Percentiles rank a stretch among this genome's conserved stretches.
phyloP scores from a whole-genome alignment of 2,113 vertebrate genomes.

The Tylochromis polylepis region DNA sequence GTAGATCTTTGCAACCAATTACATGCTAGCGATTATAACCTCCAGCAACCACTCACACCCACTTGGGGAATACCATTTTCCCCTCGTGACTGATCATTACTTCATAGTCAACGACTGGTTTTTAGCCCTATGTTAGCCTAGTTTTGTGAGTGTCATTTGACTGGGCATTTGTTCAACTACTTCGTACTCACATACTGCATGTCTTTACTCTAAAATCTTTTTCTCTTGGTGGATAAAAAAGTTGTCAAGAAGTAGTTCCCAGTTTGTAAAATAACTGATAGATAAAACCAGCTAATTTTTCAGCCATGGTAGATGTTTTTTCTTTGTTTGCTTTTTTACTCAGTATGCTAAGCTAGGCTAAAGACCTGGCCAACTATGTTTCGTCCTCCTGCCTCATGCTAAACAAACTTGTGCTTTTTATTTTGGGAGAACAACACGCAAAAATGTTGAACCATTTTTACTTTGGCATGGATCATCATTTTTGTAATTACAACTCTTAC shows the following conservation, averaged over 20 bases:
- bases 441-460: neutral
- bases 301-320: neutral
- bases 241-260: neutral
- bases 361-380: neutral
- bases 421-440: neutral
- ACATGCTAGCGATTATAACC: neutral
- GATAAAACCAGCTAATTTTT: neutral
- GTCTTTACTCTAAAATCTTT: neutral
- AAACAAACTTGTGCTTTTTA: neutral
- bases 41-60: neutral
- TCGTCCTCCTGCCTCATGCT: neutral
- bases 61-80: neutral
- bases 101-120: neutral
- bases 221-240: neutral
- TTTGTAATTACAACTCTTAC: neutral
- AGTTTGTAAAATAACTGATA: neutral
- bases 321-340: too few relatives aligned
- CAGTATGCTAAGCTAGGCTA: neutral
- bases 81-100: neutral
- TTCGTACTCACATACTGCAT: rapidly evolving
- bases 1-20: neutral
- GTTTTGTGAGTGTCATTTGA: neutral
- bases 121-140: neutral
- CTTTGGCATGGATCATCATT: neutral
- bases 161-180: neutral